Base-by-base conservation (phyloP, 2,888 invertebrate genomes). In the Apocheima hispidaria region DNA sequence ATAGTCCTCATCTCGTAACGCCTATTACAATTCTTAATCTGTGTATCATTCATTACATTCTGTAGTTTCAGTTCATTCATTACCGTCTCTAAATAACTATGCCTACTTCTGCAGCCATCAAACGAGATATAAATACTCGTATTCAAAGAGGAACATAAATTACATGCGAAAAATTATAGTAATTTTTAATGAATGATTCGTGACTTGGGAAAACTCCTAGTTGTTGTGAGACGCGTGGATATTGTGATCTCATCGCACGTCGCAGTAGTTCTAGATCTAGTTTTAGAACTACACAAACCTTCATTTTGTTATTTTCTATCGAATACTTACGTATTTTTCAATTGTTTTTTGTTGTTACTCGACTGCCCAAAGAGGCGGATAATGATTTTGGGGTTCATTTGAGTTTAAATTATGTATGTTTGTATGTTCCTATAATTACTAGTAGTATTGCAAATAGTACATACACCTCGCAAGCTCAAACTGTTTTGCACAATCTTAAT, bases 51-150 rank as follows among this genome's bases (percentile, higher is more conserved):
- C 23, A 23, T 23, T 5, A 5, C 23, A 23, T 23, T 23, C 23
- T 23, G 23, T 23, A 23, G 6, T 23, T 23, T 30, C 28, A 10
- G 28, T 30, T 30, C 28, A 30, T 23, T 23, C 23, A 23, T 23
- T 4, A 23, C 23, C 18, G 38, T 38, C 38, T 38, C 9, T 38
- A 38, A 38, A 38, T 54, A 54, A 36, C 52, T 41, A 12, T 35
- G 26, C 18, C 44, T 46, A 26, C 54, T 54, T 20, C 38, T 38
- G 28, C 14, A 30, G 26, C 55, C 20, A 48, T 55, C 38, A 55
- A 52, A 40, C 26, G 4, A 30, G 30, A 40, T 21, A 53, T 53
- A 53, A 55, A 55, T n/a, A 36, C 20, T 48, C 21, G 38, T 55
- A 38, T 48, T 55, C 38, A 38, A 44, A 38, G 20, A 12, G 33